Evolutionary conservation across 2,797 vertebrate species (phyloP).

Genomic region (Rhinichthys osculus): DNA sequence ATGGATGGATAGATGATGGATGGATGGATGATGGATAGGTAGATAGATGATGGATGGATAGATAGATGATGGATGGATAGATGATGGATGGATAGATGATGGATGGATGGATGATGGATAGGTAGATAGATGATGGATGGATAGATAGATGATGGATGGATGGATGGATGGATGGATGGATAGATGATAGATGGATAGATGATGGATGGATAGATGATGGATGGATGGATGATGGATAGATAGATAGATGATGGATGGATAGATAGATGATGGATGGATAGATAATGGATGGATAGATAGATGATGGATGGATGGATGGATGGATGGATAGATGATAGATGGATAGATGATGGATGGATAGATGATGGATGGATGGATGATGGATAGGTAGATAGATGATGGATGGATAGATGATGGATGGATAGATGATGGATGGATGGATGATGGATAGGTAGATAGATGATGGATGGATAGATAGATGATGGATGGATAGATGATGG

Average conservation of each 20-base stretch:
- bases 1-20: rapidly evolving
- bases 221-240: neutral
- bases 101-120: rapidly evolving
- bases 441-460: rapidly evolving
- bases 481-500: rapidly evolving
- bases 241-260: rapidly evolving
- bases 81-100: too few species aligned
- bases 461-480: too few species aligned
- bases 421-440: neutral
- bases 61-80: rapidly evolving
- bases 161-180: neutral
- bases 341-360: neutral
- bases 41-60: neutral
- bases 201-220: too few species aligned
- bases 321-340: rapidly evolving
- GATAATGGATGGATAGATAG: neutral
- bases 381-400: rapidly evolving
- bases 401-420: neutral
- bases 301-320: neutral
- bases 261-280: neutral
- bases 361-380: rapidly evolving
- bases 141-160: neutral
- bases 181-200: rapidly evolving
- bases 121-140: neutral
- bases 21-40: neutral